Conservation (phyloP, 2,113 vertebrate species). For the Salvelinus namaycush region DNA sequence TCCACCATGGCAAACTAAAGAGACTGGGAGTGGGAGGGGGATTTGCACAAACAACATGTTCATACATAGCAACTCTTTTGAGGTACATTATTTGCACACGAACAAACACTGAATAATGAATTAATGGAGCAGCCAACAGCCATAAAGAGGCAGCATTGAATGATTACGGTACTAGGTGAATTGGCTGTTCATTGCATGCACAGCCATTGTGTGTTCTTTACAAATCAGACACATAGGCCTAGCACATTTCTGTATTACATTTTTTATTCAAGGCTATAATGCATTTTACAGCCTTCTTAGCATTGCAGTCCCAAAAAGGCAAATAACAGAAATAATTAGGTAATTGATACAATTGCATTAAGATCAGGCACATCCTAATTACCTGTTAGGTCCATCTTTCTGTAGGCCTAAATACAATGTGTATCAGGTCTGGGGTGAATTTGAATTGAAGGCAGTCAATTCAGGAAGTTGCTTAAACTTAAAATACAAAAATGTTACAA, state of each 20-base stretch:
- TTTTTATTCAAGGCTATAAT: neutral
- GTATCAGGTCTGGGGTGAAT: no score
- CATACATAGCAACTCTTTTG: constrained; percentile 59
- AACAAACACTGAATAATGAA: constrained; percentile 55
- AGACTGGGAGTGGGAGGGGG: constrained; percentile 41
- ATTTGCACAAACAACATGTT: constrained; percentile 63
- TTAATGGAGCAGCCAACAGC: constrained; percentile 43
- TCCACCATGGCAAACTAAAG: constrained; percentile 58
- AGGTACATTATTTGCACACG: constrained; percentile 64
- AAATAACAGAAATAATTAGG: constrained; percentile 20
- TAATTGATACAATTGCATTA: constrained; percentile 31
- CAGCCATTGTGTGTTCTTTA: constrained; percentile 8
- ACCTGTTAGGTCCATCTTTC: constrained; percentile 11
- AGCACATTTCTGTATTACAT: neutral
- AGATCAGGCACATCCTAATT: constrained; percentile 15
- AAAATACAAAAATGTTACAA: no score
- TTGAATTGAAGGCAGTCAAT: no score
- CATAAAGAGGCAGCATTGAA: constrained; percentile 35
- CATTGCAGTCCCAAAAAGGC: neutral
- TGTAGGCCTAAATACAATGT: no score
- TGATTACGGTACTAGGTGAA: constrained; percentile 14
- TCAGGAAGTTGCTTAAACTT: no score
- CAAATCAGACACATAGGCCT: neutral
- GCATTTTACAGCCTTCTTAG: neutral
- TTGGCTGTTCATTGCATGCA: constrained; percentile 18